Conservation (phyloP, 2,888 invertebrate genomes). For the Drosophila pseudotakahashii region DNA sequence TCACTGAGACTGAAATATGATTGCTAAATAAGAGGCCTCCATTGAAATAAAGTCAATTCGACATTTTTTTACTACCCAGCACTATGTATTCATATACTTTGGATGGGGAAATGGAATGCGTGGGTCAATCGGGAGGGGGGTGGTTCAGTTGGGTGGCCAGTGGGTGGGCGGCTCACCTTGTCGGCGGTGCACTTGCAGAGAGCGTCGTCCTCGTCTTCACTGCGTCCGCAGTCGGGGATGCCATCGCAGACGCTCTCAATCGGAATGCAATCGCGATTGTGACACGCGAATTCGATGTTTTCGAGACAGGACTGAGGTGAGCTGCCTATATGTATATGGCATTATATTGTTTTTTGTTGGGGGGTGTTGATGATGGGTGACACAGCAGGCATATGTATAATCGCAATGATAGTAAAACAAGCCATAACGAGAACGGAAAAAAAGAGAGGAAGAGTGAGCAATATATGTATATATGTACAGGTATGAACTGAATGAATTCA, state of each 20-base stretch:
- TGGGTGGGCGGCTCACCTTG: constrained; percentile 79
- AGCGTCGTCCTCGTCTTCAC: constrained; percentile 88
- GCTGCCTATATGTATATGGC: constrained; percentile 51
- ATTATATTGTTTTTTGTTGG: not conserved
- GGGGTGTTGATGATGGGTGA: constrained; percentile 48
- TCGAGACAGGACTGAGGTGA: constrained; percentile 66
- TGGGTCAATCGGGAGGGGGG: not conserved
- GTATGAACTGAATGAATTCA: constrained; percentile 19
- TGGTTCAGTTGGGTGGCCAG: not conserved
- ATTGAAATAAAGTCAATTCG: too few relatives aligned
- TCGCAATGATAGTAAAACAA: constrained; percentile 58
- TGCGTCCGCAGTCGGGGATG: constrained; percentile 90
- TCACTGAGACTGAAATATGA: too few relatives aligned
- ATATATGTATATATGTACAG: constrained; percentile 20
- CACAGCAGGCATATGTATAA: constrained; percentile 65
- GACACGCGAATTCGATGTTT: constrained; percentile 87
- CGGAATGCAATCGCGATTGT: constrained; percentile 88
- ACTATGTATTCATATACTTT: not conserved
- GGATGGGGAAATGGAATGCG: not conserved
- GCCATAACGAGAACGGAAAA: constrained; percentile 47
- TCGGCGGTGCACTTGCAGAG: constrained; percentile 81
- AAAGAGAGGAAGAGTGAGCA: constrained; percentile 24
- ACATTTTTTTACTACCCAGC: too few relatives aligned
- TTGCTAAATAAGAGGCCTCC: too few relatives aligned
- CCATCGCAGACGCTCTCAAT: constrained; percentile 92